phyloP scores from a whole-genome alignment of 2,113 vertebrate genomes.

The Labeo rohita region DNA sequence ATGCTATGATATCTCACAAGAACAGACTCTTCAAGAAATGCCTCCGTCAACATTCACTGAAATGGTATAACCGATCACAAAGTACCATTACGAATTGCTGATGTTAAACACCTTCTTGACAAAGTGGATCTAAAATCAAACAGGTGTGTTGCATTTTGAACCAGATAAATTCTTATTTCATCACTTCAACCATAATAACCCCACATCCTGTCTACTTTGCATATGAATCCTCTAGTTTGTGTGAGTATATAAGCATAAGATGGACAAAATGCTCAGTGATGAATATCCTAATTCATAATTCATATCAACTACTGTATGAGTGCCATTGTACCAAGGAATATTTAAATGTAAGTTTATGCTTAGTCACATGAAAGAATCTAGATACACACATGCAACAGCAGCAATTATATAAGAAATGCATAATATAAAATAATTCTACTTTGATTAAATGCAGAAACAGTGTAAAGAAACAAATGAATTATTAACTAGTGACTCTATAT shows the following conservation, averaged over 20 bases:
- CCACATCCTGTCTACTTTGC: neutral
- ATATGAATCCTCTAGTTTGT: neutral
- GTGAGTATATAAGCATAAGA: neutral
- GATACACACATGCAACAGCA: neutral
- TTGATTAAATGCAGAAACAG: neutral
- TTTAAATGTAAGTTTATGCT: neutral
- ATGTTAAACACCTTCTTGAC: neutral
- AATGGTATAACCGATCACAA: neutral
- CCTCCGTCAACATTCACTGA: neutral
- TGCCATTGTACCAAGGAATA: neutral
- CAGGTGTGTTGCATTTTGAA: neutral
- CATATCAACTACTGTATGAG: neutral
- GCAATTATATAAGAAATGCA: neutral
- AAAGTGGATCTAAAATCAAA: neutral
- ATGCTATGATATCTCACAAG: neutral
- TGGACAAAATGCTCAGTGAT: neutral
- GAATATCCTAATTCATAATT: neutral
- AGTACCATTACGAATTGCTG: neutral
- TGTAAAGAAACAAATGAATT: neutral
- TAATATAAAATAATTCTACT: neutral
- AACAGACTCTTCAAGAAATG: conserved; percentile 26
- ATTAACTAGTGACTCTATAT: too few species aligned
- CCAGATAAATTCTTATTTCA: neutral
- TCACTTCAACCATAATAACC: neutral
- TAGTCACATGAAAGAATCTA: neutral